Evolutionary conservation across 2,113 vertebrate genomes (phyloP), one percentile per base, ranked within the genome.

Genomic region (Microtus pennsylvanicus): DNA sequence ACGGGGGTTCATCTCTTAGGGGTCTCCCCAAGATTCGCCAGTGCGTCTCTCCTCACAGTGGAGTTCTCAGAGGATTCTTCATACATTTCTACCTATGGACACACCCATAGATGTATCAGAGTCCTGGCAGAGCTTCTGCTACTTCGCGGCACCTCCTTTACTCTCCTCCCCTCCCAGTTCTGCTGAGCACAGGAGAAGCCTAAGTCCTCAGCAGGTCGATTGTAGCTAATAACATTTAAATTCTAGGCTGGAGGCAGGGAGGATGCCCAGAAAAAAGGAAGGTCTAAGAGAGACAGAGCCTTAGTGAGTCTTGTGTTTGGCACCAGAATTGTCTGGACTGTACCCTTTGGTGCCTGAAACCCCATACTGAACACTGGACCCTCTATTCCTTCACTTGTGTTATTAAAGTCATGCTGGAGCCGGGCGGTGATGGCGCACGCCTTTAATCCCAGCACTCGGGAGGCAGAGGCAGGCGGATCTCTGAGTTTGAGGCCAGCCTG

Each of bases 141-240:
- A 4, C 38, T n/a, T 22, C 22, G 78, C 4, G 26, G 45, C 38
- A n/a, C 38, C 38, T 45, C 76, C 1, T 81, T 69, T 61, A 7
- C 80, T 26, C 11, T 7, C 4, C 50, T 80, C 50, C 86, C 52
- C 82, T 78, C 76, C 50, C 42, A 26, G 52, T 61, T 75, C 92
- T 2, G 13, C 90, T 88, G 72, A 92, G 61, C 47, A 47, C 45
- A 1, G 45, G 58, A 76, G 74, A 75, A 90, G 47, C 35, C 94
- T 94, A 67, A 70, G 55, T 75, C 65, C 38, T 13, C 2, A 69
- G 75, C 87, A 12, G 58, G 87, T 94, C 96, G 61, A 75, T 96
- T 80, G 86, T 55, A 22, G 87, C 86, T 97, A 95, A 96, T 91
- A 94, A 93, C 78, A 91, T 96, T 96, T 65, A 92, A 87, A 96